Percentiles rank a stretch among this genome's conserved stretches.
Evolutionary conservation across 2,797 vertebrate species (phyloP).

Genomic region (Hemitrygon akajei): DNA sequence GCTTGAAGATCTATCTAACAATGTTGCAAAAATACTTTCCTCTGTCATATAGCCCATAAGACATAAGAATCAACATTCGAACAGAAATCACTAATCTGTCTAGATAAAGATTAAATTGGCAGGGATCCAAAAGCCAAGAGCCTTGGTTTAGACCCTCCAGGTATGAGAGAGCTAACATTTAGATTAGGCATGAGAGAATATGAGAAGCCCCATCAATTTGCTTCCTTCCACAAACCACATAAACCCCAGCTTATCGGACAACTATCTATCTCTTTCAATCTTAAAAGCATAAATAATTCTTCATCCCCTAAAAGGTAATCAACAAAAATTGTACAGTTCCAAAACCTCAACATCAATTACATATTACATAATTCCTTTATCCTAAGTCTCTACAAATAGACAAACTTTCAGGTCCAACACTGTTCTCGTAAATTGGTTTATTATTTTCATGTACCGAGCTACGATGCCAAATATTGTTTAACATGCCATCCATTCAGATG

Average conservation of each 20-base stretch:
- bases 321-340: background rate
- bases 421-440: background rate
- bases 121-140: background rate
- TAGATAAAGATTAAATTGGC: background rate
- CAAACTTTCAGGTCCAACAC: background rate
- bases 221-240: background rate
- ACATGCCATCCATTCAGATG: too few relatives aligned
- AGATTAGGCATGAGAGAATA: background rate
- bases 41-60: background rate
- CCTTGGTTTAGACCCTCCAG: background rate
- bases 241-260: background rate
- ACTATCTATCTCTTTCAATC: background rate
- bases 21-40: background rate
- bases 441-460: too few relatives aligned
- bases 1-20: background rate
- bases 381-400: background rate
- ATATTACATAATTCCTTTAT: background rate
- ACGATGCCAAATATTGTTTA: too few relatives aligned
- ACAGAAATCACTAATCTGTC: background rate
- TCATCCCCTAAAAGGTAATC: background rate
- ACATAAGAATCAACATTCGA: background rate
- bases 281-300: background rate
- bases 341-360: background rate
- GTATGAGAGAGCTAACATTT: background rate
- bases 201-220: background rate